These are phyloP conservation scores for Mormyrops attenuatus DNA, from an alignment of 2,797 vertebrate genomes.

Conservation along the genomic window DNA sequence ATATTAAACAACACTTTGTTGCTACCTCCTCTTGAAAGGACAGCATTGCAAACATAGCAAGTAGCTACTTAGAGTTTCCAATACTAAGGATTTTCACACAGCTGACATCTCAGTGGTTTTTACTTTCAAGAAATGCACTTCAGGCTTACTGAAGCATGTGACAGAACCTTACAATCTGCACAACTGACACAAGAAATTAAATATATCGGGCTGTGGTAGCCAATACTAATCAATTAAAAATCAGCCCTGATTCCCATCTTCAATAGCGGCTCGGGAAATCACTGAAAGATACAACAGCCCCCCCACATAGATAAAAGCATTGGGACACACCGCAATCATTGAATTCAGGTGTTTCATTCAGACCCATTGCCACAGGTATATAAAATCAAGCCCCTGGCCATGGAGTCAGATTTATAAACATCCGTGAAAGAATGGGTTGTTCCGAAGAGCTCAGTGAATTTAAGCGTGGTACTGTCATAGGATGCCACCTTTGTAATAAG, in stretches of 20 bases:
- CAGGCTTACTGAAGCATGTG: background rate
- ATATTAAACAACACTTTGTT: background rate
- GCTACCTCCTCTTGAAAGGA: background rate
- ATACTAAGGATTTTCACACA: background rate
- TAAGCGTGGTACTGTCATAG: background rate
- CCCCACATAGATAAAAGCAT: background rate
- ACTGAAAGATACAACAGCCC: background rate
- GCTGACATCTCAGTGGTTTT: background rate
- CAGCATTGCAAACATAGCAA: background rate
- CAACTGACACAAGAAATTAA: background rate
- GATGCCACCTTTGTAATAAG: background rate
- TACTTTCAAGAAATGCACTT: background rate
- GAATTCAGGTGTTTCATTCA: background rate
- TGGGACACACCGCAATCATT: background rate
- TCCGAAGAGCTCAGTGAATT: background rate
- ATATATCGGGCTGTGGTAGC: background rate
- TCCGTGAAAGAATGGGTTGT: background rate
- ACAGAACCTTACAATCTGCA: background rate
- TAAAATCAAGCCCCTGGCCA: background rate
- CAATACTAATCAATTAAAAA: background rate
- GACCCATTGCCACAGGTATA: background rate
- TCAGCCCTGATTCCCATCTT: background rate
- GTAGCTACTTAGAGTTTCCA: background rate
- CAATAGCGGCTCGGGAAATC: background rate
- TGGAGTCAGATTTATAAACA: background rate